phyloP scores from a whole-genome alignment of 2,888 invertebrate species.

The Elgonia sp. region DNA sequence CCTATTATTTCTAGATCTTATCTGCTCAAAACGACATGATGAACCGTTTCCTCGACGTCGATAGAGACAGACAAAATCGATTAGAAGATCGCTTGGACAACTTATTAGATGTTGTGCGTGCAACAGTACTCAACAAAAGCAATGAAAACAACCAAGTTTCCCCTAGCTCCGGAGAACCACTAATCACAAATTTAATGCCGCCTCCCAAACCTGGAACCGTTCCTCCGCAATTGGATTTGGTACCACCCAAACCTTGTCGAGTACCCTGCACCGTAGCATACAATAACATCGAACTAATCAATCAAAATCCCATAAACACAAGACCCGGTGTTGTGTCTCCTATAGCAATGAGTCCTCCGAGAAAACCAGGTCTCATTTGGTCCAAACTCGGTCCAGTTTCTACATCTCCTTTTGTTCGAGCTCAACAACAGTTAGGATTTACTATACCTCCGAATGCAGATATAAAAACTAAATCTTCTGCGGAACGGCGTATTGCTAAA shows the following conservation, averaged over 20 bases:
- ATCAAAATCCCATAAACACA: slow-evolving; percentile 82
- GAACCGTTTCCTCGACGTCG: slow-evolving; percentile 84
- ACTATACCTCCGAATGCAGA: slow-evolving; percentile 76
- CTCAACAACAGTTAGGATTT: slow-evolving; percentile 84
- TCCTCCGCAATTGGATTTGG: slow-evolving; percentile 85
- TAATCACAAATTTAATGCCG: slow-evolving; percentile 82
- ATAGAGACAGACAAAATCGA: slow-evolving; percentile 85
- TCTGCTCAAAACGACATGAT: slow-evolving; percentile 86
- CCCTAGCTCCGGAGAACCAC: slow-evolving; percentile 75
- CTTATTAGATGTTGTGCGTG: slow-evolving; percentile 85
- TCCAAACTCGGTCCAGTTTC: slow-evolving; percentile 85
- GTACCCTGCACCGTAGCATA: slow-evolving; percentile 84
- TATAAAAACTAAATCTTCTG: slow-evolving; percentile 84
- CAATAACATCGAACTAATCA: slow-evolving; percentile 81
- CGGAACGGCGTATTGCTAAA: slow-evolving; percentile 84
- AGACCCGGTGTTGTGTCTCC: slow-evolving; percentile 85
- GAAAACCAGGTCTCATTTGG: slow-evolving; percentile 84
- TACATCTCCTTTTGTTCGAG: slow-evolving; percentile 85
- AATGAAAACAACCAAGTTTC: slow-evolving; percentile 79
- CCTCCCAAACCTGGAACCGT: slow-evolving; percentile 84
- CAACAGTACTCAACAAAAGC: slow-evolving; percentile 83
- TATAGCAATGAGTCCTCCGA: slow-evolving; percentile 79
- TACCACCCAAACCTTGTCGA: slow-evolving; percentile 86
- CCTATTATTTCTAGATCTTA: slow-evolving; percentile 81
- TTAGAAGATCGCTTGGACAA: slow-evolving; percentile 85